These are phyloP conservation scores for Rhadinocentrus ornatus DNA, from an alignment of 2,797 vertebrate genomes.

Conservation along the genomic window DNA sequence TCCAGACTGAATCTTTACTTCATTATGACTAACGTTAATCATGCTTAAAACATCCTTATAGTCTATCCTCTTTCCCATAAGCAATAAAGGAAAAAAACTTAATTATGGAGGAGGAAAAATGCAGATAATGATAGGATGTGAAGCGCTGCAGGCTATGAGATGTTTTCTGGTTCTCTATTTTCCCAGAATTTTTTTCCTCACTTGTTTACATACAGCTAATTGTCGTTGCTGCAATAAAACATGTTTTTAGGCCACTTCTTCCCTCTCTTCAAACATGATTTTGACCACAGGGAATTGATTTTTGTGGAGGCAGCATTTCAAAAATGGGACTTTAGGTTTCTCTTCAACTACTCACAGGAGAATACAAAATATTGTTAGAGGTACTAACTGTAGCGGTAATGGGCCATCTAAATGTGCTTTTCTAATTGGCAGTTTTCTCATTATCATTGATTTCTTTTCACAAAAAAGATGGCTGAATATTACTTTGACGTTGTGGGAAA, in stretches of 20 bases:
- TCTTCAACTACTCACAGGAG: conserved; percentile 38
- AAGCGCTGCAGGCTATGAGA: conserved; percentile 72
- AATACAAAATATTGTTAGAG: conserved; percentile 31
- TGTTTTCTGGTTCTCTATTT: conserved; percentile 77
- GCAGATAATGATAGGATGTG: conserved; percentile 84
- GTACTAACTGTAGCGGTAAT: conserved; percentile 44
- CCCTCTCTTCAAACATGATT: conserved; percentile 57
- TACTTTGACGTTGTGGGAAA: conserved; percentile 21
- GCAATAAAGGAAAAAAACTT: conserved; percentile 81
- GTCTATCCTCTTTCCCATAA: conserved; percentile 78
- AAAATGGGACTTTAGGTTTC: conserved; percentile 64
- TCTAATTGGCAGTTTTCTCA: background rate
- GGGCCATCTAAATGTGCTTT: conserved; percentile 48
- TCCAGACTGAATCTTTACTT: conserved; percentile 65
- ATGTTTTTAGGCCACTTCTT: conserved; percentile 56
- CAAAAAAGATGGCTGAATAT: conserved; percentile 1
- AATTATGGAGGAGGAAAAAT: conserved; percentile 82
- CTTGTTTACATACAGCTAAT: conserved; percentile 82
- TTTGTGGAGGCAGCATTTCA: conserved; percentile 55
- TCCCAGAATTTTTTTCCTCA: conserved; percentile 61
- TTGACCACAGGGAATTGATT: conserved; percentile 65
- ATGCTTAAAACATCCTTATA: conserved; percentile 77
- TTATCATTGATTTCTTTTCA: conserved; percentile 6
- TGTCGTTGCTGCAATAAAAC: conserved; percentile 73
- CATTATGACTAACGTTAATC: conserved; percentile 80